Conservation (phyloP, 2,113 vertebrate species). For the Ageneiosus marmoratus region DNA sequence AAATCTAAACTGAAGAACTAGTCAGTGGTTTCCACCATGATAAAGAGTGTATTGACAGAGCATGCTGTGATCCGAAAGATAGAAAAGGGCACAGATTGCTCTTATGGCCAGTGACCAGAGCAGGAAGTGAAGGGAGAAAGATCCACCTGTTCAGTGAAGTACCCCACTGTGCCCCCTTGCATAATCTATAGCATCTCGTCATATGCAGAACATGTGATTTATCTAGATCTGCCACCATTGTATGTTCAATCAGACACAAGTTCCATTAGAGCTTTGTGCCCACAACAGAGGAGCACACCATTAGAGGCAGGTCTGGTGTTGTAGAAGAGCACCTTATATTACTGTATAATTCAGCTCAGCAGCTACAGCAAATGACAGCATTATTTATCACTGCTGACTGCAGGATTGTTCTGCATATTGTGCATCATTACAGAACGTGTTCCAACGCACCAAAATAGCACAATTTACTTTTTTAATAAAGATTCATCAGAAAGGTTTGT, state of each 20-base stretch:
- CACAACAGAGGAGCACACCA: not conserved
- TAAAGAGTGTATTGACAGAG: conserved; percentile 29
- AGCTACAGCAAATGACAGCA: not conserved
- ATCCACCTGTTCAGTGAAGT: conserved; percentile 42
- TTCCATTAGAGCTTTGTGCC: conserved; percentile 3
- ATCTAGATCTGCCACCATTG: not conserved
- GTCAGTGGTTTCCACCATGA: conserved; percentile 4
- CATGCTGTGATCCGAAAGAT: conserved; percentile 24
- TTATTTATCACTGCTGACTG: not conserved
- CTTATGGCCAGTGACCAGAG: conserved; percentile 50
- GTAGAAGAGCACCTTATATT: not conserved
- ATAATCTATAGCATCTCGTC: conserved; percentile 35
- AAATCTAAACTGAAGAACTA: not conserved
- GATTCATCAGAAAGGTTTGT: not conserved
- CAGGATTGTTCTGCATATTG: not conserved
- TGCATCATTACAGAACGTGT: not conserved
- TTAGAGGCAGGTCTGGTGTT: not conserved
- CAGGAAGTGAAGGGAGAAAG: conserved; percentile 39
- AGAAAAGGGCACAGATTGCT: conserved; percentile 51
- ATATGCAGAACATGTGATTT: conserved; percentile 3
- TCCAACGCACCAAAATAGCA: not conserved
- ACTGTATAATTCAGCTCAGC: not conserved
- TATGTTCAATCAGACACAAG: not conserved
- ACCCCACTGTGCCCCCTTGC: conserved; percentile 36
- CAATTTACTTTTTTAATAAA: not conserved